Conservation (phyloP, 1,140 invertebrate species). For the Drosophila repleta region DNA sequence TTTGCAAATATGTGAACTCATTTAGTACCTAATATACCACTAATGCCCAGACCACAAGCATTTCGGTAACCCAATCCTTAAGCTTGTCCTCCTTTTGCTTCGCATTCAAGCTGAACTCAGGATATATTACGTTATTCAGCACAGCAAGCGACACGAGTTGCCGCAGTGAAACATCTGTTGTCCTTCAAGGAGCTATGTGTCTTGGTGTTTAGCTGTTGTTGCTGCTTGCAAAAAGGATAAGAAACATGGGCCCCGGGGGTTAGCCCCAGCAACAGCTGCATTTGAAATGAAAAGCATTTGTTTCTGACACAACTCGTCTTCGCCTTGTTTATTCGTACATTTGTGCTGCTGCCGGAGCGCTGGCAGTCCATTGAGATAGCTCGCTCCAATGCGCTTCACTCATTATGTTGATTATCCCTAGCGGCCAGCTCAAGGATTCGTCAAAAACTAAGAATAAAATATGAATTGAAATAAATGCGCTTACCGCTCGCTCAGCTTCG, state of each 20-base stretch:
- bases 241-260: conserved; percentile 59
- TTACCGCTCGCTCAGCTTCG: conserved; percentile 52
- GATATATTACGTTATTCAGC: conserved; percentile 75
- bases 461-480: conserved; percentile 82
- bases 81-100: background rate
- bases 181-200: conserved; percentile 60
- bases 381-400: conserved; percentile 74
- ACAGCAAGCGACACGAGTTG: conserved; percentile 68
- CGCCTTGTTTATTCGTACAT: conserved; percentile 38
- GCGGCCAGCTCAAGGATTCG: conserved; percentile 52
- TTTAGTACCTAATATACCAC: conserved; percentile 33
- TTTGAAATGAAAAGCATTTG: conserved; percentile 82
- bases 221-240: conserved; percentile 45
- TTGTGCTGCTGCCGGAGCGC: background rate
- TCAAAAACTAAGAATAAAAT: conserved; percentile 58
- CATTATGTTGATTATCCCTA: conserved; percentile 80
- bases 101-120: conserved; percentile 51
- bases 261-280: conserved; percentile 76
- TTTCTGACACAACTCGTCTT: conserved; percentile 81
- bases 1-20: conserved; percentile 43
- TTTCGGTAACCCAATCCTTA: conserved; percentile 4
- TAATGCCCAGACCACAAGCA: conserved; percentile 36
- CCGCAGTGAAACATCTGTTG: conserved; percentile 63
- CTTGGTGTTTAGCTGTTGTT: conserved; percentile 25
- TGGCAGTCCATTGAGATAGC: conserved; percentile 64